Percentiles rank a stretch among this genome's conserved stretches.
Conservation (phyloP, 1,140 invertebrate species). For the Neotoxoptera formosana region DNA sequence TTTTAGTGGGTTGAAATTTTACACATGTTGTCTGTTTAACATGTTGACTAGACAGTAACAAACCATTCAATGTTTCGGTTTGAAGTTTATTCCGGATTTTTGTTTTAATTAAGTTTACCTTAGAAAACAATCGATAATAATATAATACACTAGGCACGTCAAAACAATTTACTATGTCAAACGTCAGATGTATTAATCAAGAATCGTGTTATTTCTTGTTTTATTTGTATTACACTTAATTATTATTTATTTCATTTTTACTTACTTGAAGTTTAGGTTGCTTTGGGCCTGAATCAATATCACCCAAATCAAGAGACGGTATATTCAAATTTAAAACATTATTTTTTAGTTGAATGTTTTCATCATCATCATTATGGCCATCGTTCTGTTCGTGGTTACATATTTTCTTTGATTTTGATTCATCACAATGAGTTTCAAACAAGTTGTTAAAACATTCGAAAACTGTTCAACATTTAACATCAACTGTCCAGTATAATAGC, state of each 20-base stretch:
- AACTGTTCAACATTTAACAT: slow-evolving; percentile 21
- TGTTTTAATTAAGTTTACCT: no score
- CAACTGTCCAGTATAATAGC: background rate
- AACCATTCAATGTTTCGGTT: no score
- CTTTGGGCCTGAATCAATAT: background rate
- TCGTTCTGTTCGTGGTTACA: background rate
- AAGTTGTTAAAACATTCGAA: slow-evolving; percentile 3
- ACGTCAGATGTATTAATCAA: background rate
- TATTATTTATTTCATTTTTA: background rate
- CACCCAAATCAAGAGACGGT: background rate
- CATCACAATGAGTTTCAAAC: no score
- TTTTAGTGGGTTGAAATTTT: no score
- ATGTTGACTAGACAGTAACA: no score
- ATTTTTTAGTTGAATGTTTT: background rate
- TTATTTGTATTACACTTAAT: background rate
- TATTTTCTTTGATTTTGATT: slow-evolving; percentile 8
- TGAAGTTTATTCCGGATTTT: no score
- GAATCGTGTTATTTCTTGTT: background rate
- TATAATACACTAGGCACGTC: background rate
- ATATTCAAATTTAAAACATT: background rate
- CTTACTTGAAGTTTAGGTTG: background rate
- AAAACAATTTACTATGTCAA: background rate
- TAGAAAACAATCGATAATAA: background rate
- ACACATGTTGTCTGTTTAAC: no score
- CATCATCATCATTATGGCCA: background rate